Evolutionary conservation across 2,797 vertebrate species (phyloP).

Genomic region (Luscinia megarhynchos): DNA sequence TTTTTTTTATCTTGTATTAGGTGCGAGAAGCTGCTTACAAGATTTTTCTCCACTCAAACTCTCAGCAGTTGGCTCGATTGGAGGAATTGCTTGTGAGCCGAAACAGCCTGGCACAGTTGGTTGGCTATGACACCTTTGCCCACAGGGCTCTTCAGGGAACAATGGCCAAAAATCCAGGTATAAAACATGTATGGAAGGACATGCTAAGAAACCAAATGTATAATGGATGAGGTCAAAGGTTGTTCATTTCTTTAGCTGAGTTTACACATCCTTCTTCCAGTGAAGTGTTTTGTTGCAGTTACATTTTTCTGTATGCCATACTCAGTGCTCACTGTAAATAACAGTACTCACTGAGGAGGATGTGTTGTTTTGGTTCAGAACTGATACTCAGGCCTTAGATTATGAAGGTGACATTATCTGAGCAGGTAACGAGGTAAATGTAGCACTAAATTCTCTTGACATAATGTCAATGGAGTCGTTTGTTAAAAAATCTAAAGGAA

Average conservation of each 20-base stretch:
- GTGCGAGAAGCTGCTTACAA: slow-evolving; percentile 95
- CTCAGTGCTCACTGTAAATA: neutral
- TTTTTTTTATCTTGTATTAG: slow-evolving; percentile 64
- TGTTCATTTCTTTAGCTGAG: neutral
- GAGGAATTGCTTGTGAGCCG: slow-evolving; percentile 89
- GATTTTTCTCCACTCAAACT: slow-evolving; percentile 91
- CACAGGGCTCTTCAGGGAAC: slow-evolving; percentile 95
- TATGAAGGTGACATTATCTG: neutral
- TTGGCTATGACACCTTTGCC: slow-evolving; percentile 90
- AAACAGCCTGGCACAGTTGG: slow-evolving; percentile 88
- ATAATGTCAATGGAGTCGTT: neutral
- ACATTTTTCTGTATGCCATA: neutral
- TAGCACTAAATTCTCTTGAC: neutral
- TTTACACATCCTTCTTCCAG: neutral
- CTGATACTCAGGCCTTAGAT: neutral
- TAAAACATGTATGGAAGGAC: neutral
- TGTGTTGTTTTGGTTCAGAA: neutral
- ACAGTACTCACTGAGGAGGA: neutral
- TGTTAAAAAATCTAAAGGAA: neutral
- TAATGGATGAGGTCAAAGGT: neutral
- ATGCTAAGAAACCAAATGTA: neutral
- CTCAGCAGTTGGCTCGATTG: slow-evolving; percentile 83
- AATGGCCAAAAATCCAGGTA: slow-evolving; percentile 94
- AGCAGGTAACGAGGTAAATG: neutral
- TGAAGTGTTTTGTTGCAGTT: neutral